Evolutionary conservation across 2,113 vertebrate genomes (phyloP), one percentile per base, ranked within the genome.

Genomic region (Saccopteryx leptura): DNA sequence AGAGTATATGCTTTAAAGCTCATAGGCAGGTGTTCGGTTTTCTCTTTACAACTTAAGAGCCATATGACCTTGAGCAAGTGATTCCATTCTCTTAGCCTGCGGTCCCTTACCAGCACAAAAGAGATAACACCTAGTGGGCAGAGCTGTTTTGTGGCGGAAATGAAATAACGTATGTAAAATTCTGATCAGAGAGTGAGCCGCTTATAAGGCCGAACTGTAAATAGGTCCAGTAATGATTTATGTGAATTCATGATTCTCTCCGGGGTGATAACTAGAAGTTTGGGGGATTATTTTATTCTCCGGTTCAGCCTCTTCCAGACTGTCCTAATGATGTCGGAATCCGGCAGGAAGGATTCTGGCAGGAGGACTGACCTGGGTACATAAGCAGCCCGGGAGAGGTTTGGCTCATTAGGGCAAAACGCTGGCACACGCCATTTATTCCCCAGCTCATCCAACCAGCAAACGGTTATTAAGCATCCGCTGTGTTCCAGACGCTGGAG

Each of bases 41-140:
- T n/a, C 74, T 91, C 88, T 95, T 93, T 89, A 66, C 86, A 94
- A 95, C 83, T 92, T 94, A 92, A 91, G 88, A 96, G 85, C 39
- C 4, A 1, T 60, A 61, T 96, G 94, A 97, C 96, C 96, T 97
- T 97, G 96, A 97, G 58, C 76, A 79, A 75, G 63, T 71, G 85
- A 81, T 69, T 75, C 79, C 13, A 66, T 96, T 90, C 63, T 96
- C 71, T 75, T 31, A 65, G 74, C 82, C 75, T 92, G 78, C 15
- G 58, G 91, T 97, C 91, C 18, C 75, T 94, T 91, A 86, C 95
- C 39, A 60, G 82, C 23, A 24, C 54, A 76, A 95, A 86, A 82
- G 75, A 88, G 88, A 79, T 79, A 54, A 86, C 65, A 39, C 24
- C 15, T 31, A 75, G 54, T 78, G 74, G 82, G 63, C 82, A 86